Evolutionary conservation across 2,113 vertebrate genomes (phyloP).

Genomic region (Antennarius striatus): DNA sequence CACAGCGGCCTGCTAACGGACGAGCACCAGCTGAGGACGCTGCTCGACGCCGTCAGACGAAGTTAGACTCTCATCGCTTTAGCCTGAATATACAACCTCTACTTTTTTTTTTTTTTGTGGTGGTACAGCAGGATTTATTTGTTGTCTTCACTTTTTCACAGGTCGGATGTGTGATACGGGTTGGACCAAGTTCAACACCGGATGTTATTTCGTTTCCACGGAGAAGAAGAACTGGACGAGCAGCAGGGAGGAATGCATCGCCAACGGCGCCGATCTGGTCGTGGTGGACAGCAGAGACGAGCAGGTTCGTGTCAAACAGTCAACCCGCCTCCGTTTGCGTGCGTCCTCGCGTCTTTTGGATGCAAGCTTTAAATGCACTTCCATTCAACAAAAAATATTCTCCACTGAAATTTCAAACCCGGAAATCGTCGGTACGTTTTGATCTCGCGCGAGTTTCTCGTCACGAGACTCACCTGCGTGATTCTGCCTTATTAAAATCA

Average conservation of each 20-base stretch:
- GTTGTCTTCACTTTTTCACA: not conserved
- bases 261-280: constrained; percentile 31
- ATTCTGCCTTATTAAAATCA: no score
- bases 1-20: not conserved
- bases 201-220: constrained; percentile 44
- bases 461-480: no score
- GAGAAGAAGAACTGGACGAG: constrained; percentile 16
- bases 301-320: constrained; percentile 34
- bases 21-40: constrained; percentile 7
- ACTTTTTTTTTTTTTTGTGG: not conserved
- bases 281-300: constrained; percentile 28
- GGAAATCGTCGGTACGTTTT: no score
- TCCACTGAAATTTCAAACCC: no score
- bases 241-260: constrained; percentile 29
- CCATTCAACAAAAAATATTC: no score
- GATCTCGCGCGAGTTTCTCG: no score
- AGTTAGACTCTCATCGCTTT: constrained; percentile 13
- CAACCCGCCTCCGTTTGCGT: no score
- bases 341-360: no score
- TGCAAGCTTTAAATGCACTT: no score
- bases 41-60: not conserved
- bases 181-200: constrained; percentile 43
- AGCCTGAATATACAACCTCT: no score
- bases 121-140: not conserved
- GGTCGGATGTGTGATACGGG: constrained; percentile 1